Evolutionary conservation across 2,113 vertebrate genomes (phyloP), one percentile per base, ranked within the genome.

Genomic region (Poeciliopsis occidentalis): DNA sequence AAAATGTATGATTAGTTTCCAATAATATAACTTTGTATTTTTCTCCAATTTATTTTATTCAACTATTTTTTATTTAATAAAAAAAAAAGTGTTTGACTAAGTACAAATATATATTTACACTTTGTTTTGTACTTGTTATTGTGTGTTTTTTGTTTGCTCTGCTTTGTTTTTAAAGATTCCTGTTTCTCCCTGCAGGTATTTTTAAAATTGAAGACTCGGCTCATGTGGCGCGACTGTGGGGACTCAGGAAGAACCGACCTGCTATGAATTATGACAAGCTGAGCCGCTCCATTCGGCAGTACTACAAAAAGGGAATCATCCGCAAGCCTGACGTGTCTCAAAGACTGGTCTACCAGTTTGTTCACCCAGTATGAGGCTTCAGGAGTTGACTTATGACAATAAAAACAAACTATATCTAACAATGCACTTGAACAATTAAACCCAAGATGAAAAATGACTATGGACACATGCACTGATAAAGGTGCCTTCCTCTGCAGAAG

Each of bases 181-280:
- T 34, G 12, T 75, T 7, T 10, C 41, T 22, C 6, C 65, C 41
- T 24, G 12, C 89, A 99, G 98, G 98, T 68, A 98, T 99, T 92
- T 99, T 99, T 84, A 99, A 99, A 90, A 99, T 99, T 0, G 98
- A 99, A 90, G 97, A 99, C 93, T 99, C 98, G 0, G 97, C 97
- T 8, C 97, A 99, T 24, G 98, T 99, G 31, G 98, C 98, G 0
- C 93, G 97, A 5, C 95, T 99, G 12, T 99, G 98, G 98, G 98
- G 98, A 57, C 95, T 99, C 85, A 90, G 98, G 26, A 99, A 99
- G 94, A 99, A 99, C 82, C 96, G 98, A 0, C 98, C 98, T 0
- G 98, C 98, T 70, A 99, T 99, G 98, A 99, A 99, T 94, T 99
- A 99, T 26, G 98, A 99, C 95, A 99, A 99, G 85, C 95, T 99